Percentiles rank a stretch among this genome's conserved stretches.
These are phyloP conservation scores for Turritopsis rubra DNA, from an alignment of 30 jellyfish, hydroid and myxozoan species.

Conservation along the genomic window DNA sequence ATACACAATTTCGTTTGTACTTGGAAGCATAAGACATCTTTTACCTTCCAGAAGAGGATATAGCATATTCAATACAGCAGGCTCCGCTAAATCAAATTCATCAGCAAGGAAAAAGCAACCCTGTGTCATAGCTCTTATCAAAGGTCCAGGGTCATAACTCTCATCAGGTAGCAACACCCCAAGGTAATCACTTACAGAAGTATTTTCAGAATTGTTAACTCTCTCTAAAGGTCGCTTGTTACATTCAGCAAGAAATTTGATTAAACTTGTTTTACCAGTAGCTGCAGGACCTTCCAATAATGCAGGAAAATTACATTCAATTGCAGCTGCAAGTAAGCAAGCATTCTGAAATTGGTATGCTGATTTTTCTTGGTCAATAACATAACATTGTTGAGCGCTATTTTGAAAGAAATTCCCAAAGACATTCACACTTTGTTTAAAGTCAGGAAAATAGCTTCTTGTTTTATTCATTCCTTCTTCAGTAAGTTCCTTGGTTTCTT, in stretches of 20 bases:
- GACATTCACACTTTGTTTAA: neutral
- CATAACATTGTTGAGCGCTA: neutral
- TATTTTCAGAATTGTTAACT: slow-evolving; percentile 12
- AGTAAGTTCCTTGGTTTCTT: neutral
- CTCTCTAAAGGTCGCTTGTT: neutral
- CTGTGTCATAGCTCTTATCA: slow-evolving; percentile 8
- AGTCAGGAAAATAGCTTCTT: neutral
- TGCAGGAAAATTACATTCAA: neutral
- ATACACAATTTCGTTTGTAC: neutral
- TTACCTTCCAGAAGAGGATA: slow-evolving; percentile 17
- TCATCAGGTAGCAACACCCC: slow-evolving; percentile 4
- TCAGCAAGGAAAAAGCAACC: slow-evolving; percentile 15
- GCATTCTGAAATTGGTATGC: neutral
- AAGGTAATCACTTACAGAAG: slow-evolving; percentile 18
- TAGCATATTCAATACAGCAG: slow-evolving; percentile 11
- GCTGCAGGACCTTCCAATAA: slow-evolving; percentile 22
- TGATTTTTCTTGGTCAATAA: neutral
- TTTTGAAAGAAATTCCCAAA: neutral
- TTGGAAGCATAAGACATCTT: neutral
- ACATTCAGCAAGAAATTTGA: slow-evolving; percentile 7
- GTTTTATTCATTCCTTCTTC: neutral
- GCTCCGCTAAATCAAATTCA: slow-evolving; percentile 23
- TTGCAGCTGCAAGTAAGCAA: neutral
- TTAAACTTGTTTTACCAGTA: slow-evolving; percentile 14
- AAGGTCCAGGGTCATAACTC: slow-evolving; percentile 15